These are phyloP conservation scores for Ichneumoninae sp. DNA, from an alignment of 2,888 invertebrate species.

Conservation along the genomic window DNA sequence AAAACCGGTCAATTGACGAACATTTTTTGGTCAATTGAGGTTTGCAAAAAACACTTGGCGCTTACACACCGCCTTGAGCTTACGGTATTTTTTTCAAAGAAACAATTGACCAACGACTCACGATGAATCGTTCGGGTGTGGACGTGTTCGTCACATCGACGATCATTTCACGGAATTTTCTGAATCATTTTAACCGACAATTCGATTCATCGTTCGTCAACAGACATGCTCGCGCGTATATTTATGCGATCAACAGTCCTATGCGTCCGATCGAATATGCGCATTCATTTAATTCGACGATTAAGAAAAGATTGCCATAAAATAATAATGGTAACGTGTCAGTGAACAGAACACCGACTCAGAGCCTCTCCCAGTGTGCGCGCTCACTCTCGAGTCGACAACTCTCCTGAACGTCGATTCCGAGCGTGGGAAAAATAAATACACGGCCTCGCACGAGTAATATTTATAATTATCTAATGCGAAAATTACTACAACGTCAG, in stretches of 20 bases:
- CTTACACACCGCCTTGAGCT: background rate
- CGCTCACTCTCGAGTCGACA: slow-evolving; percentile 17
- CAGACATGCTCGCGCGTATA: background rate
- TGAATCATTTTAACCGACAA: slow-evolving; percentile 46
- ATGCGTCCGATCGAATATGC: slow-evolving; percentile 44
- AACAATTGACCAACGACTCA: slow-evolving; percentile 48
- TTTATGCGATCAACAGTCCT: slow-evolving; percentile 15
- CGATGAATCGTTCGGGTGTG: slow-evolving; percentile 49
- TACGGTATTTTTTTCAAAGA: background rate
- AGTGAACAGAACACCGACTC: slow-evolving; percentile 34
- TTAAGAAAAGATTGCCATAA: slow-evolving; percentile 27
- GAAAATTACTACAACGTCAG: slow-evolving; percentile 55
- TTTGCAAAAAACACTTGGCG: background rate
- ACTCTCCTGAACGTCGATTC: slow-evolving; percentile 26
- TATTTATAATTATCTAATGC: slow-evolving; percentile 67
- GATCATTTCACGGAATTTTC: slow-evolving; percentile 52
- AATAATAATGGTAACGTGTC: slow-evolving; percentile 33
- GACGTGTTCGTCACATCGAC: slow-evolving; percentile 20
- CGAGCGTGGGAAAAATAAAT: slow-evolving; percentile 64
- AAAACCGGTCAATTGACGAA: no score
- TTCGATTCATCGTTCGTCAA: slow-evolving; percentile 38
- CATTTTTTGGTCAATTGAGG: background rate
- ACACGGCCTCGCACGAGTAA: slow-evolving; percentile 64
- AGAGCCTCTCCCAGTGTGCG: slow-evolving; percentile 41
- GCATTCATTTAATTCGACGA: slow-evolving; percentile 45